Evolutionary conservation across 2,888 invertebrate species (phyloP), one percentile per base, ranked within the genome.

Genomic region (Cacoxenus indagator): DNA sequence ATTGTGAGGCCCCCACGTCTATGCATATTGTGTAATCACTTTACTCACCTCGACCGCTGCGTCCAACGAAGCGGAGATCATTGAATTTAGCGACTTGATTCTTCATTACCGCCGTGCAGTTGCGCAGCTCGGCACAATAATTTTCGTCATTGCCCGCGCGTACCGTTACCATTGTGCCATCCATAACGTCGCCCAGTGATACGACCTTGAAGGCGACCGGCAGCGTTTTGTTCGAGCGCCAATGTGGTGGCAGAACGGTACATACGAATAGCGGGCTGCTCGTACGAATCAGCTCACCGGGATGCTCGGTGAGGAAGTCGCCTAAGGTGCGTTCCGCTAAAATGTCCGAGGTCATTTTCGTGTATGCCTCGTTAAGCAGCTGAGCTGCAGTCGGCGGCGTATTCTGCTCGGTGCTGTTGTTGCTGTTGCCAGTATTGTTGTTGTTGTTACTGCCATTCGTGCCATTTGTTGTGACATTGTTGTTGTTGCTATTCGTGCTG

Each of bases 41-140:
- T 92, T 9, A 90, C 93, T 94, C 90, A 98, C 99, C 99, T 93
- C 99, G 92, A 84, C 99, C 99, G 88, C 98, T 98, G 88, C 98
- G 92, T 79, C 99, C 99, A 83, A 99, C 97, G 91, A 99, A 99
- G 88, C 99, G 92, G 83, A 99, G 91, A 90, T 99, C 99, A 89
- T 98, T 98, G 90, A 99, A 99, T 90, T 98, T 97, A 78, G 99
- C 99, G 82, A 99, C 96, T 88, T 98, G 97, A 89, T 98, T 97
- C 91, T 98, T 98, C 95, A 99, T 97, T 84, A 97, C 93, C 37
- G 99, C 97, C 65, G 96, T 95, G 81, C 94, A 95, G 89, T 99
- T 99, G 84, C 97, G 90, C 79, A 98, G 89, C 88, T 99, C 99
- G 48, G 97, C 98, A 87, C 96, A 97, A 88, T 93, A 97, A 90